Evolutionary conservation across 2,888 invertebrate species (phyloP), one percentile per base, ranked within the genome.

Genomic region (Machimus atricapillus): DNA sequence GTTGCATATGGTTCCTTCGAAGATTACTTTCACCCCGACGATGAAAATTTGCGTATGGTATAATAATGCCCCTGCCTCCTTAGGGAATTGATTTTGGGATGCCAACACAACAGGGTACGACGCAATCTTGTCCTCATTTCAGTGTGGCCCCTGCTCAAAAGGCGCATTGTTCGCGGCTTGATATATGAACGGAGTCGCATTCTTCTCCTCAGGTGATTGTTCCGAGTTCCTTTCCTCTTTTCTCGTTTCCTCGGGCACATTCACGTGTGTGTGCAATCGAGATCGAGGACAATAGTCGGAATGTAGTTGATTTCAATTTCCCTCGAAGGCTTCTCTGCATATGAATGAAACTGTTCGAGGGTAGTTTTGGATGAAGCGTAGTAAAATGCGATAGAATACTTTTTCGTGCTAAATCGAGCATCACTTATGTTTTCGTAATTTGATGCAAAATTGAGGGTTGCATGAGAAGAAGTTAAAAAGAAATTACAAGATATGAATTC

Each of bases 241-340:
- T 37, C 58, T 56, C 56, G 43, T 46, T 86, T 79, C 87, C 81
- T 77, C 23, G 16, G 82, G 79, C 52, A 4, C 4, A 76, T 85
- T 46, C 85, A 74, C 74, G 74, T 74, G 74, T 85, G 46, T 74
- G 85, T 85, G 46, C 85, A 81, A 87, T 87, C 87, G 76, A 76
- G 76, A n/a, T 27, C 19, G 74, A 43, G 85, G 85, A 85, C 85
- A 85, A 85, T 85, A 46, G 43, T 46, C 31, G 73, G 27, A 66
- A 83, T 86, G 83, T 85, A 77, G 87, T 87, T 83, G 81, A 87
- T 87, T 87, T 86, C 86, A 86, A 87, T 86, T 86, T 79, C 74
- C 56, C 83, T 66, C 66, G 66, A 34, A 73, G 81, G 46, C 87
- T 86, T 74, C 77, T 87, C 87, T 87, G 83, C 87, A 87, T 87